Evolutionary conservation across 2,888 invertebrate genomes (phyloP).

Genomic region (Saturnia japonica): DNA sequence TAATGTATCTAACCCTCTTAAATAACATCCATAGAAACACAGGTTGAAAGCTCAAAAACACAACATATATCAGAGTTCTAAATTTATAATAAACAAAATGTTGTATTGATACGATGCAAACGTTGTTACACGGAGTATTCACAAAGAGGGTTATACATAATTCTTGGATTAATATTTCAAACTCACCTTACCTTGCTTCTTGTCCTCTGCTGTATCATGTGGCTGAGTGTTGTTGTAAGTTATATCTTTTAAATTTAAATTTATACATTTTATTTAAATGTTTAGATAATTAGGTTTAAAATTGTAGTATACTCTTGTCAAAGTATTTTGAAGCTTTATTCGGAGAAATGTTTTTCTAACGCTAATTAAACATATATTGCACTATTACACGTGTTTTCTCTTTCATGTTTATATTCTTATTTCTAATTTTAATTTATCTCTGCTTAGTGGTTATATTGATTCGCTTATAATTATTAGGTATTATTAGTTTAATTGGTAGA

Average conservation of each 20-base stretch:
- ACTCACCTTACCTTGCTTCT: slow-evolving; percentile 49
- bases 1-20: slow-evolving; percentile 3
- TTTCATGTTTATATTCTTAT: too few species aligned
- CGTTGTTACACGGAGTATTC: not conserved
- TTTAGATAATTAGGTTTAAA: not conserved
- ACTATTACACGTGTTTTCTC: too few species aligned
- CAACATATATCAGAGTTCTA: slow-evolving; percentile 1
- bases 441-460: too few species aligned
- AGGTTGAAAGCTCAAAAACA: not conserved
- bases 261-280: not conserved
- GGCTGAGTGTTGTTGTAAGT: slow-evolving; percentile 37
- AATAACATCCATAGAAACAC: slow-evolving; percentile 1
- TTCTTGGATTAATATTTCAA: slow-evolving; percentile 48
- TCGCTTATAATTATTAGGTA: too few species aligned
- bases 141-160: not conserved
- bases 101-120: slow-evolving; percentile 9
- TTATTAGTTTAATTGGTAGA: too few species aligned
- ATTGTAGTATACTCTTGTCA: not conserved
- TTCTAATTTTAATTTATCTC: too few species aligned
- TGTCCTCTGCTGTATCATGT: slow-evolving; percentile 57
- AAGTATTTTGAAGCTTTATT: not conserved
- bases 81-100: slow-evolving; percentile 5
- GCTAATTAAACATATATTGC: not conserved
- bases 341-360: not conserved
- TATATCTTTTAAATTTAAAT: not conserved